A percentile compares a stretch with the other conserved stretches of the same genome.
phyloP scores from a whole-genome alignment of 2,888 invertebrate genomes.

The Troilus luridus region DNA sequence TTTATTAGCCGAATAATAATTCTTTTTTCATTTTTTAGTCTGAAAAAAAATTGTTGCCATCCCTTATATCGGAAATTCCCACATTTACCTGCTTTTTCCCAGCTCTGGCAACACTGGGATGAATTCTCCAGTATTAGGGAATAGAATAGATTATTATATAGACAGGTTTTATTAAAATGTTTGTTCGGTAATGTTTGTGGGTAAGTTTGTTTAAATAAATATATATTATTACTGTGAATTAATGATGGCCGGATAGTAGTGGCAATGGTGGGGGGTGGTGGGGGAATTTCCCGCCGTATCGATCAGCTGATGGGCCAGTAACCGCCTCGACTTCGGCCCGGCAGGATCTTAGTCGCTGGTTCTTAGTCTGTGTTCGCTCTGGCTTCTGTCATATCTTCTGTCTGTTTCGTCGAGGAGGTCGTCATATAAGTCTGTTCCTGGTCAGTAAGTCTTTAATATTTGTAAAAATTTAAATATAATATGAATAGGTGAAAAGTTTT shows the following conservation, averaged over 20 bases:
- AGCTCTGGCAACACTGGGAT: not conserved
- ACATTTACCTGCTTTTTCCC: not conserved
- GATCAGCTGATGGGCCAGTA: slow-evolving; percentile 55
- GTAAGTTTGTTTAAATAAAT: not conserved
- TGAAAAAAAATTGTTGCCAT: too few species aligned
- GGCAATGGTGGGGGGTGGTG: slow-evolving; percentile 41
- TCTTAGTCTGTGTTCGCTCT: not conserved
- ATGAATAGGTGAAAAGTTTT: not conserved
- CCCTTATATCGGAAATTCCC: not conserved
- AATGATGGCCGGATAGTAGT: not conserved
- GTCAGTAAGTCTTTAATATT: not conserved
- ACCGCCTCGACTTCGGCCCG: slow-evolving; percentile 39
- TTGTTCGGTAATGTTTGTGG: not conserved
- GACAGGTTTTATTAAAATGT: not conserved
- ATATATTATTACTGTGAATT: not conserved
- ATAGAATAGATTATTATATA: not conserved
- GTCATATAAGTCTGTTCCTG: not conserved
- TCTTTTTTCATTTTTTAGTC: too few species aligned
- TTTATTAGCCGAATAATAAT: too few species aligned
- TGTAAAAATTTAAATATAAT: not conserved
- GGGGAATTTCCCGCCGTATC: slow-evolving; percentile 52
- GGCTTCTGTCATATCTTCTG: not conserved
- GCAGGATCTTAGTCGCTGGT: not conserved
- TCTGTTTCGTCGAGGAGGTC: not conserved
- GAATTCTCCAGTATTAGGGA: not conserved